phyloP scores from a whole-genome alignment of 2,797 vertebrate species.

The Acanthopagrus latus region DNA sequence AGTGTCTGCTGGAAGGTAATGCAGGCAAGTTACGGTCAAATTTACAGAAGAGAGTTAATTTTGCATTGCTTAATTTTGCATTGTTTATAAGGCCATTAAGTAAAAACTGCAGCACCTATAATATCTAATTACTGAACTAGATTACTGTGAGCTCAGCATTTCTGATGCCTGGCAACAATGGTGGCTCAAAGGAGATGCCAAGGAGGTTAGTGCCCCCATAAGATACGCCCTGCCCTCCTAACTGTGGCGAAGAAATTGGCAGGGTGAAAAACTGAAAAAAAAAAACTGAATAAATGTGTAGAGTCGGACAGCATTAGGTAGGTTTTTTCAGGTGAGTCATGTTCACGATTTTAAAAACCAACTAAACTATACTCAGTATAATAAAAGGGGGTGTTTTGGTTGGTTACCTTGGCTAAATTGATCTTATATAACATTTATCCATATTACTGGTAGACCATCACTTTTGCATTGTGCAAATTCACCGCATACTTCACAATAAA shows the following conservation, averaged over 20 bases:
- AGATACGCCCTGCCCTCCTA: not conserved
- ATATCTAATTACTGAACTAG: not conserved
- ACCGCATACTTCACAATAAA: too few relatives aligned
- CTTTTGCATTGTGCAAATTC: too few relatives aligned
- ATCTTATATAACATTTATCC: not conserved
- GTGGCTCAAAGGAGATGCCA: not conserved
- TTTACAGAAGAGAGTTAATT: conserved; percentile 12
- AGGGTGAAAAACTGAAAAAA: too few relatives aligned
- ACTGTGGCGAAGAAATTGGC: not conserved
- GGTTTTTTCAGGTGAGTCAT: not conserved
- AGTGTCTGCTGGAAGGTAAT: conserved; percentile 15
- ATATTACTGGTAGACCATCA: not conserved
- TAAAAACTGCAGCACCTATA: not conserved
- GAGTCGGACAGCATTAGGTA: too few relatives aligned
- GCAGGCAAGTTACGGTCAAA: conserved; percentile 8
- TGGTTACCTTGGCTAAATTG: not conserved
- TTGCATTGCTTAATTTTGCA: not conserved
- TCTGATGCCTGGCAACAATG: not conserved
- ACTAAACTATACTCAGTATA: too few relatives aligned
- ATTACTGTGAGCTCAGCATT: not conserved
- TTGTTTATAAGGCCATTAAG: not conserved
- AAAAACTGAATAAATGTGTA: not conserved
- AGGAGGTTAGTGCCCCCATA: not conserved
- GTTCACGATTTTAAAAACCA: too few relatives aligned
- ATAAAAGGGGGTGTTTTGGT: too few relatives aligned